These are phyloP conservation scores for Myathropa florea DNA, from an alignment of 2,888 invertebrate species.

Conservation along the genomic window DNA sequence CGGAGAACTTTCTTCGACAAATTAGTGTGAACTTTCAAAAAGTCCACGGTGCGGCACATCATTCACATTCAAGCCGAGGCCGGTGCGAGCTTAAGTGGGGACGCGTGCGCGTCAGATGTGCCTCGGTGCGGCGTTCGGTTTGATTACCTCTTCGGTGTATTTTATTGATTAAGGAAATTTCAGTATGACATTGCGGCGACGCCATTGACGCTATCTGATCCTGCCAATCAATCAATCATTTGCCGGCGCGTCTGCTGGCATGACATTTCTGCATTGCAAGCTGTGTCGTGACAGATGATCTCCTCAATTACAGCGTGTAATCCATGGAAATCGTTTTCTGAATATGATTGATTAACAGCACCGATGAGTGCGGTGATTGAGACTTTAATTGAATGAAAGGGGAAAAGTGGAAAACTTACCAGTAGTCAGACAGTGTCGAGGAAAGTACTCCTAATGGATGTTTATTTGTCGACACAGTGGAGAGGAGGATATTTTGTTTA, in stretches of 20 bases:
- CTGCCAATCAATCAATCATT: constrained; percentile 69
- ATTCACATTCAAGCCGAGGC: constrained; percentile 47
- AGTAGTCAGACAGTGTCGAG: not conserved
- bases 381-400: constrained; percentile 55
- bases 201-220: constrained; percentile 55
- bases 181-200: too few species aligned
- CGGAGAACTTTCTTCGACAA: constrained; percentile 58
- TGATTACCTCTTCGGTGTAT: constrained; percentile 34
- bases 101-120: constrained; percentile 11
- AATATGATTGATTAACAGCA: constrained; percentile 62
- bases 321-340: constrained; percentile 50
- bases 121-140: constrained; percentile 13
- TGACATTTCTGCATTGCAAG: constrained; percentile 47
- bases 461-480: not conserved
- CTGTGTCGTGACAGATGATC: constrained; percentile 27
- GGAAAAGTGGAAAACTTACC: constrained; percentile 32
- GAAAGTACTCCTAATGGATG: constrained; percentile 27
- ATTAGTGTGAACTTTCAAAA: constrained; percentile 65
- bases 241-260: not conserved
- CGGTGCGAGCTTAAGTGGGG: constrained; percentile 4
- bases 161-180: constrained; percentile 32
- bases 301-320: constrained; percentile 41
- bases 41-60: constrained; percentile 13
- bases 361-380: constrained; percentile 29
- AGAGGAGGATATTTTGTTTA: not conserved